Base-by-base conservation (phyloP, 2,797 vertebrate species). In the Hypotaenidia philippensis region DNA sequence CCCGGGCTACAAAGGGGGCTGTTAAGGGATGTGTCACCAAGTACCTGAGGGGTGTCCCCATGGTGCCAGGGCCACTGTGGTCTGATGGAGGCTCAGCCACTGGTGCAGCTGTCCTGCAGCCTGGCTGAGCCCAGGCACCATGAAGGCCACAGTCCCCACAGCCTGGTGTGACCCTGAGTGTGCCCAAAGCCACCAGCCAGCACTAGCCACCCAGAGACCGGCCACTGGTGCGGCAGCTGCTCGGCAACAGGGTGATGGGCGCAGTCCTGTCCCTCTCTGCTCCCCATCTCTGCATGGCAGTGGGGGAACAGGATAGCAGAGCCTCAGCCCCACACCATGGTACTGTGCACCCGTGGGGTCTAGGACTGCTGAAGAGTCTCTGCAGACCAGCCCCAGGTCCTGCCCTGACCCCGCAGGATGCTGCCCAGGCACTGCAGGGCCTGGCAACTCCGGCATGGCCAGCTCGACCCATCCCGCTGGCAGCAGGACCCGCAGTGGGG, bases 191-290 rank as follows among this genome's bases (percentile, higher is more conserved):
- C 38, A 25, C 19, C 11, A 23, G 47, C 47, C 27, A 21, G 29
- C 49, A 13, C 29, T 6, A 8, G 15, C 40, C 40, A 17, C 40
- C 40, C 44, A 15, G 49, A 17, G 13, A 27, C 13, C 25, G 1
- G 4, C 31, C 59, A 17, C 17, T 3, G 1, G 19, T 4, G 1
- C 0, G 6, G 41, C 1, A 3, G 66, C 59, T 22, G 31, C 2
- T 4, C 2, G 11, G 22, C 50, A 50, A 26, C 20, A 11, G 57
- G 59, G 38, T 0, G 4, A 36, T 26, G 66, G 57, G 7, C 1
- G 2, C 74, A 8, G 47, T 53, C 10, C 45, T 13, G 53, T 21
- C 13, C 4, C 59, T 22, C 66, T 47, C 26, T n/a, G 66, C 13
- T 66, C 31, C 59, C 34, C 38, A 8, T 31, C 1, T 3, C 22